Base-by-base conservation (phyloP, 2,888 invertebrate species). In the Oeneis ivallda region DNA sequence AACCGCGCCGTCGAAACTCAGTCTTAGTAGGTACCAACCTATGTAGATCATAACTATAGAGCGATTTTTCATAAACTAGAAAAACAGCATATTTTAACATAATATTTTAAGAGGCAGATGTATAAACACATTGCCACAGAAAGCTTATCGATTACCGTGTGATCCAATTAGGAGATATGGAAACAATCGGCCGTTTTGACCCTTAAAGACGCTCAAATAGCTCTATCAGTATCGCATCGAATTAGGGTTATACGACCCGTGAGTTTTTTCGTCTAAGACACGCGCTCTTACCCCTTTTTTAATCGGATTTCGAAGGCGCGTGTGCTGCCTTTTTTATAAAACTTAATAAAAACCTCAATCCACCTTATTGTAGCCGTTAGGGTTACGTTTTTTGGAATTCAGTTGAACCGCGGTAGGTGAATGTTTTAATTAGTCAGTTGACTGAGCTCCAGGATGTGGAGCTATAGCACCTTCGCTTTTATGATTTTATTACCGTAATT, bases 111-210 rank as follows among this genome's bases (percentile, higher is more conserved):
- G 62, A 71, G 81, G 87, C 92, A 92, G 92, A 88, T 92, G 92
- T 79, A 79, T 73, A 81, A 77, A 81, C 87, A 88, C 86, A 86
- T 85, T 87, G 85, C 85, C 77, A 76, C 71, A 75, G 74, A 81
- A 82, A 83, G 84, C 86, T 90, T 88, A 92, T 92, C 89, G 91
- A 90, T 92, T 88, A 89, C 84, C 82, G 84, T 86, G 82, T 83
- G 86, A 92, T 90, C 91, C 90, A 91, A 92, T 92, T 92, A 92
- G 91, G 87, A 82, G 89, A 89, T 91, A 89, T 81, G 79, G 87
- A 87, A 87, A 89, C 88, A 89, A 89, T 87, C 85, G 85, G 72
- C 75, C 79, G 82, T 81, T 82, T 79, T 76, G 80, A 78, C 77
- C 79, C 81, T 84, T 85, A 83, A 81, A 83, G 82, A 84, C 82